These are phyloP conservation scores for Rhinophrynus dorsalis DNA, from an alignment of 2,797 vertebrate genomes.

Conservation along the genomic window DNA sequence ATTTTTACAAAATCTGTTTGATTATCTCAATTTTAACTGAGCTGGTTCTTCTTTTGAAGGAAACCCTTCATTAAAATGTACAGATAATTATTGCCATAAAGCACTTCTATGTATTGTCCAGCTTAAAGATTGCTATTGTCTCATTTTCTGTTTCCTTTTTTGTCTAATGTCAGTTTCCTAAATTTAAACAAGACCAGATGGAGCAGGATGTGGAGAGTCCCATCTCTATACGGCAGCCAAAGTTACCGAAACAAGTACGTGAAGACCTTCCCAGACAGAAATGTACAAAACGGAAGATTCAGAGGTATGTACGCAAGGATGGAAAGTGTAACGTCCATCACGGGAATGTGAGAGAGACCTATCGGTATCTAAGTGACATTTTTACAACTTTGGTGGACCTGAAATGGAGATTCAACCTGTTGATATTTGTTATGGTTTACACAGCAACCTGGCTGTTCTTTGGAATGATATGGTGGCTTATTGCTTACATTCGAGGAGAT, in stretches of 20 bases:
- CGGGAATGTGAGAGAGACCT: conserved; percentile 93
- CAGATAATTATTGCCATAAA: no score
- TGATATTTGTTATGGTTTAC: conserved; percentile 97
- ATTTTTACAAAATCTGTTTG: no score
- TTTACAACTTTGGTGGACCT: conserved; percentile 98
- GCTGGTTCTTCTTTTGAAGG: no score
- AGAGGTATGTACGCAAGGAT: conserved; percentile 95
- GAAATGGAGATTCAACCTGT: conserved; percentile 96
- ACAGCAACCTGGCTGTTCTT: conserved; percentile 98
- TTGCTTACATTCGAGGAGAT: conserved; percentile 92
- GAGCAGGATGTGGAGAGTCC: conserved; percentile 98
- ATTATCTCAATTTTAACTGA: no score
- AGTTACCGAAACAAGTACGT: conserved; percentile 86
- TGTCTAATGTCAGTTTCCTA: no score
- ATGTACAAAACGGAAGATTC: conserved; percentile 78
- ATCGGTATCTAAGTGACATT: conserved; percentile 95
- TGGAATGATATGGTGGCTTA: conserved; percentile 98
- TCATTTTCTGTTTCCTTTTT: no score
- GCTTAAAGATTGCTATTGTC: no score
- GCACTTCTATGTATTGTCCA: no score
- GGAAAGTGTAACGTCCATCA: conserved; percentile 98
- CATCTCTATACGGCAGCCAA: conserved; percentile 80
- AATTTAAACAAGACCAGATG: conserved; percentile 72
- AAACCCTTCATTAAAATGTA: no score
- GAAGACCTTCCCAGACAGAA: conserved; percentile 84